phyloP scores from a whole-genome alignment of 30 jellyfish, hydroid and myxozoan genomes.

The Cassiopea xamachana region DNA sequence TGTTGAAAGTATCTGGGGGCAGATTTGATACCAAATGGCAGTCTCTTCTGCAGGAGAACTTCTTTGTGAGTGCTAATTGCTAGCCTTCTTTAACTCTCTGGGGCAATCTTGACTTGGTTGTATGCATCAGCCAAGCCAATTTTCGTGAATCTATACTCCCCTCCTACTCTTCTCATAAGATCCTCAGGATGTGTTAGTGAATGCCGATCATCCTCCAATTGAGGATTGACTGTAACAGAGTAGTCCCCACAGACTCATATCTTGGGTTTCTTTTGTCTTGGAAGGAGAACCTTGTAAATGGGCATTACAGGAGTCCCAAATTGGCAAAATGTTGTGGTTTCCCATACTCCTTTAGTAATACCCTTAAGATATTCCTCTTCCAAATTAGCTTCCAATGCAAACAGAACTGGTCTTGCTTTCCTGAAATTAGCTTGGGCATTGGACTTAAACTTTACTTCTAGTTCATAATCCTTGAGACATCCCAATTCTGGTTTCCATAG shows the following conservation, averaged over 20 bases:
- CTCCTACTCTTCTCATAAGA: background rate
- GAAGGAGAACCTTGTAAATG: constrained; percentile 1
- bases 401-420: constrained; percentile 15
- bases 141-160: background rate
- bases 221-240: background rate
- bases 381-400: constrained; percentile 15
- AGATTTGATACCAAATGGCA: background rate
- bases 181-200: background rate
- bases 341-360: constrained; percentile 14
- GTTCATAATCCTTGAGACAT: constrained; percentile 9
- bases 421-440: constrained; percentile 20
- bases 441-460: constrained; percentile 20
- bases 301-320: constrained; percentile 18
- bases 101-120: background rate
- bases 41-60: background rate
- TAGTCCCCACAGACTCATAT: background rate
- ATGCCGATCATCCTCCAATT: background rate
- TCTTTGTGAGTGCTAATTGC: background rate
- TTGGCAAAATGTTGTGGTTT: constrained; percentile 9
- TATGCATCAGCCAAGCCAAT: background rate
- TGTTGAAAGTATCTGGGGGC: background rate
- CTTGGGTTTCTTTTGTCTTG: constrained; percentile 7
- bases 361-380: constrained; percentile 14
- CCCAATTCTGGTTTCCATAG: constrained; percentile 21
- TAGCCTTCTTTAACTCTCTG: background rate